Conservation (phyloP, 2,797 vertebrate species). For the Oryzias dopingdopingensis region DNA sequence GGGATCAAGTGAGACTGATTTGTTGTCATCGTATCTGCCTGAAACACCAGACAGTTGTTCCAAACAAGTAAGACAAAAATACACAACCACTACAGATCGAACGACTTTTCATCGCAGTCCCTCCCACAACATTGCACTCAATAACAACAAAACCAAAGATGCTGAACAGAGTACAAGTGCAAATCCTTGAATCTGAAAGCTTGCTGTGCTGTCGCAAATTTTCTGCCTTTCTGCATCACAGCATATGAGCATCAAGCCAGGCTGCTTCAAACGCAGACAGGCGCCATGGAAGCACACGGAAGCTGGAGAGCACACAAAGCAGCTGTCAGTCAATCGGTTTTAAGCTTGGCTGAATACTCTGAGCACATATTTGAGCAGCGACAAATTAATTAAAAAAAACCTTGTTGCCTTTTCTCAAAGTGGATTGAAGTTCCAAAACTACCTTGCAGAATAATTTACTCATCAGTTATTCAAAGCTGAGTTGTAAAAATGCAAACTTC, state of each 20-base stretch:
- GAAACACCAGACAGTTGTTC: conserved; percentile 9
- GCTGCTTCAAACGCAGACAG: conserved; percentile 28
- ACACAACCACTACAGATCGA: conserved; percentile 8
- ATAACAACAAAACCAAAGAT: conserved; percentile 52
- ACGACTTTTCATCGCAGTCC: conserved; percentile 29
- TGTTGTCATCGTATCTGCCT: conserved; percentile 19
- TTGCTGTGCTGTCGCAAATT: conserved; percentile 47
- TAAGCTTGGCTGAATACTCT: conserved; percentile 24
- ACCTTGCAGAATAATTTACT: conserved; percentile 50
- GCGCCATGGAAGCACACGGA: conserved; percentile 7
- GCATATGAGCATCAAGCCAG: conserved; percentile 30
- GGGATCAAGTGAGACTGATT: conserved; percentile 21
- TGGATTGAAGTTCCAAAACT: conserved; percentile 36
- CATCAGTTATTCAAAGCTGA: conserved; percentile 47
- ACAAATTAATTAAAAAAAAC: conserved; percentile 23
- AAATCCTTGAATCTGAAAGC: conserved; percentile 54
- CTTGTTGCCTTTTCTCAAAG: conserved; percentile 17
- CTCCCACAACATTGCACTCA: conserved; percentile 42
- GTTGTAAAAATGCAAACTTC: conserved; percentile 20
- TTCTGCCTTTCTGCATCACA: conserved; percentile 57
- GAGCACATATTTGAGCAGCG: conserved; percentile 9
- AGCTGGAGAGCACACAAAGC: conserved; percentile 12
- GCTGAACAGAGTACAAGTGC: conserved; percentile 53
- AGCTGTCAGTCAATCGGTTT: conserved; percentile 42
- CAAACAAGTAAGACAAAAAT: conserved; percentile 17